Percentiles rank a stretch among this genome's conserved stretches.
phyloP scores from a whole-genome alignment of 2,797 vertebrate genomes.

The Ciconia nigra region DNA sequence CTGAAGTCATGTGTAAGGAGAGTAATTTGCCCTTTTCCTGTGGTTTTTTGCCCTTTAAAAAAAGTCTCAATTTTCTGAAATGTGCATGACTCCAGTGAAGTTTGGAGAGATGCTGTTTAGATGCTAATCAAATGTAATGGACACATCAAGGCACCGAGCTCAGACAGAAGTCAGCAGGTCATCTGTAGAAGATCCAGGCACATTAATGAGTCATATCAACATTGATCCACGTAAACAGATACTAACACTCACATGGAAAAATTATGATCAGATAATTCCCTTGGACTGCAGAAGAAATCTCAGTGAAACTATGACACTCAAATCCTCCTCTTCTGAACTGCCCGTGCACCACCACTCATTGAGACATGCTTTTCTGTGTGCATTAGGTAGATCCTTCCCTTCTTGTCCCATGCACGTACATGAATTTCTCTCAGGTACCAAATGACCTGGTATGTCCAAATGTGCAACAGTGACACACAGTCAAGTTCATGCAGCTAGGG shows the following conservation, averaged over 20 bases:
- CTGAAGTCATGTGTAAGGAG: neutral
- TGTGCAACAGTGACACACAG: neutral
- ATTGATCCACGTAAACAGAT: neutral
- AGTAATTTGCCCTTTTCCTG: neutral
- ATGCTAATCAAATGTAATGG: neutral
- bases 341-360: neutral
- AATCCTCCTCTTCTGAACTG: neutral
- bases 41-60: neutral
- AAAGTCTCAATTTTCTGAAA: neutral
- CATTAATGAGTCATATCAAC: neutral
- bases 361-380: neutral
- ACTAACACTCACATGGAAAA: neutral
- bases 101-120: neutral
- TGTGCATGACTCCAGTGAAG: neutral
- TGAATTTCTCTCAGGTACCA: neutral
- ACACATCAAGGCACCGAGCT: neutral
- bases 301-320: neutral
- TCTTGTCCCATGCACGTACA: neutral
- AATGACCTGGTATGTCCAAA: neutral
- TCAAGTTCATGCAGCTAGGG: neutral
- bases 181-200: neutral
- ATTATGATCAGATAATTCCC: neutral
- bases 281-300: neutral
- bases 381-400: neutral
- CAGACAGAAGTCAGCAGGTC: neutral